These are phyloP conservation scores for Argyrosomus japonicus DNA, from an alignment of 2,113 vertebrate species.

Conservation along the genomic window DNA sequence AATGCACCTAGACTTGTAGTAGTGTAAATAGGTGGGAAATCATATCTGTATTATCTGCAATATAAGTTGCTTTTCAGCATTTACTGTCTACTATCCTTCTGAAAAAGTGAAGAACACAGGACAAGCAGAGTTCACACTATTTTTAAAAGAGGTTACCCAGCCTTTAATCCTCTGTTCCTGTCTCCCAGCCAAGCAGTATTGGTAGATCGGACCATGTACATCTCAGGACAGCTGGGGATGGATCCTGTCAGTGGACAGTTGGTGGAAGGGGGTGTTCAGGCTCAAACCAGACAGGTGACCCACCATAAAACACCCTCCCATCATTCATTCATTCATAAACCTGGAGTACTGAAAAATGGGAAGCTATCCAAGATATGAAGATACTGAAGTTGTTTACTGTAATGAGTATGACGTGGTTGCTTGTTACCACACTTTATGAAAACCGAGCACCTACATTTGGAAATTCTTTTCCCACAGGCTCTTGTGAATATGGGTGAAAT, in stretches of 20 bases:
- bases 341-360: neutral
- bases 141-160: neutral
- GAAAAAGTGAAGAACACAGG: neutral
- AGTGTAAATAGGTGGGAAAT: neutral
- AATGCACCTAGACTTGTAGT: neutral
- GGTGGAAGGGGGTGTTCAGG: slow-evolving; percentile 89
- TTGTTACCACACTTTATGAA: neutral
- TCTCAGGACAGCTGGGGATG: slow-evolving; percentile 94
- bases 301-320: neutral
- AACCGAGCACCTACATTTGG: neutral
- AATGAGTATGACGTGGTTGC: neutral
- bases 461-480: slow-evolving; percentile 80
- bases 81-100: neutral
- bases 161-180: neutral
- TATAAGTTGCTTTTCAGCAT: neutral
- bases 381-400: neutral
- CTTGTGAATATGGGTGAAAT: slow-evolving; percentile 94
- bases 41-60: neutral
- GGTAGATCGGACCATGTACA: slow-evolving; percentile 92
- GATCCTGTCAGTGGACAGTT: slow-evolving; percentile 89
- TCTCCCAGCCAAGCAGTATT: slow-evolving; percentile 93
- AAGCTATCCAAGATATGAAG: neutral
- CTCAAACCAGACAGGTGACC: slow-evolving; percentile 90
- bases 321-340: neutral
- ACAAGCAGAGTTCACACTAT: rapidly evolving